Conservation (phyloP, 2,113 vertebrate genomes). For the Caloenas nicobarica region DNA sequence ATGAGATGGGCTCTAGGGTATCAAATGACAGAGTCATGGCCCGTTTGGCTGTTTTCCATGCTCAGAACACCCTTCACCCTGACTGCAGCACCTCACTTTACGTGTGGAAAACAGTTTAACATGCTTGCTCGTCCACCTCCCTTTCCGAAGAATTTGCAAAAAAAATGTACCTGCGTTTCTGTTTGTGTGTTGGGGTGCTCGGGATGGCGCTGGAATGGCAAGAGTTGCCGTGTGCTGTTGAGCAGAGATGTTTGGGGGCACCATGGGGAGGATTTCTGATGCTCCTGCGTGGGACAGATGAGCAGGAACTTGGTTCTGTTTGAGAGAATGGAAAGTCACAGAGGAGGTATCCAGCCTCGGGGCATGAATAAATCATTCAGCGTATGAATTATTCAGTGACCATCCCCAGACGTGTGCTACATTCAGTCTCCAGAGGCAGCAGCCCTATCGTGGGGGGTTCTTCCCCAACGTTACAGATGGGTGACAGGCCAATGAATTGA, state of each 20-base stretch:
- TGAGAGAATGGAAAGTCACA: slow-evolving; percentile 57
- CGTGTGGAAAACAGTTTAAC: background rate
- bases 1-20: background rate
- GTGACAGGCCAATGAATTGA: background rate
- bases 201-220: background rate
- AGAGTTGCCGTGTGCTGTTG: no score
- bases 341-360: slow-evolving; percentile 38
- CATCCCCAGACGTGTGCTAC: slow-evolving; percentile 7
- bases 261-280: rapidly evolving
- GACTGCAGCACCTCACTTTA: background rate
- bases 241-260: background rate
- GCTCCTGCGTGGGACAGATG: no score
- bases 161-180: background rate
- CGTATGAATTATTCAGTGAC: slow-evolving; percentile 67
- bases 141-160: background rate
- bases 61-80: background rate
- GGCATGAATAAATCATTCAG: slow-evolving; percentile 66
- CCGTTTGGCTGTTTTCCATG: background rate
- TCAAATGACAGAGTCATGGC: background rate
- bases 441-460: background rate
- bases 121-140: background rate
- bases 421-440: background rate
- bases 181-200: background rate
- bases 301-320: background rate
- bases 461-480: background rate